Evolutionary conservation across 1,140 invertebrate species (phyloP).

Genomic region (Drosophila takahashii): DNA sequence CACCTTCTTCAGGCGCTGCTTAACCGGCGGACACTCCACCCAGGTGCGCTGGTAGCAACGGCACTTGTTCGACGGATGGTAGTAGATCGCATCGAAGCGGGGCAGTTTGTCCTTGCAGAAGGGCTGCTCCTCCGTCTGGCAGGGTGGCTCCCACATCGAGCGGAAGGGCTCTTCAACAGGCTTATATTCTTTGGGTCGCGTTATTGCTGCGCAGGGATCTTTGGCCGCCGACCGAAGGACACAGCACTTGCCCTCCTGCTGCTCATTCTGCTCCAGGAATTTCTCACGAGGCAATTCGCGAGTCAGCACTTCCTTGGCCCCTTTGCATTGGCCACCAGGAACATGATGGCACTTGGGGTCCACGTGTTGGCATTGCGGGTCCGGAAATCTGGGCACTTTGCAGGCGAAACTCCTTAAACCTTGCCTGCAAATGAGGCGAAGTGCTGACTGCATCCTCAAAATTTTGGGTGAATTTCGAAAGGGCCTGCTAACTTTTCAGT

Average conservation of each 20-base stretch:
- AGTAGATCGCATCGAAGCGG: constrained; percentile 58
- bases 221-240: constrained; percentile 6
- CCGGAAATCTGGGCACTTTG: constrained; percentile 6
- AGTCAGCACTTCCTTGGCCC: constrained; percentile 4
- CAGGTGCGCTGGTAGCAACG: constrained; percentile 52
- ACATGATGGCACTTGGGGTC: constrained; percentile 24
- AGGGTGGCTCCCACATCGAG: constrained; percentile 53
- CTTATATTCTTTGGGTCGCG: not conserved
- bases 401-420: constrained; percentile 1
- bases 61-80: constrained; percentile 38
- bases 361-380: not conserved
- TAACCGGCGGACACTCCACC: constrained; percentile 46
- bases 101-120: constrained; percentile 38
- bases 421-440: not conserved
- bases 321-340: not conserved
- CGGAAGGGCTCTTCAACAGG: constrained; percentile 11
- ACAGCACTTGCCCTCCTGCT: constrained; percentile 20
- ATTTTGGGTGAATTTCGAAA: not conserved
- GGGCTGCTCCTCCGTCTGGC: not conserved
- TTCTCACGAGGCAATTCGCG: constrained; percentile 23
- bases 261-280: constrained; percentile 1
- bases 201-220: constrained; percentile 9
- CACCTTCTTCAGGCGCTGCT: constrained; percentile 33
- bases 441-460: not conserved
- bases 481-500: not conserved